Conservation (phyloP, 2,888 invertebrate genomes). For the Drosophila stalkeri region DNA sequence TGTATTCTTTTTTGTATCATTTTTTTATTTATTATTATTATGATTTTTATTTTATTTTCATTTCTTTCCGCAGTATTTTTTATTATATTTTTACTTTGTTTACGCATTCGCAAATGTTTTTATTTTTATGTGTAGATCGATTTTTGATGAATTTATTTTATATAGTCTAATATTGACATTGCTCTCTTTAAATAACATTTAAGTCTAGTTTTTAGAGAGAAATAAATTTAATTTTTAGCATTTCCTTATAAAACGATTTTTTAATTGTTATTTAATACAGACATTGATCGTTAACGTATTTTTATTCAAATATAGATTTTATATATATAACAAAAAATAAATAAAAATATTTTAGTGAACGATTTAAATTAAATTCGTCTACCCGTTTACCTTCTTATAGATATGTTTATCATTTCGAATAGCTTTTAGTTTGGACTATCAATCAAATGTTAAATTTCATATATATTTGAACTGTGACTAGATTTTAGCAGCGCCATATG, state of each 20-base stretch:
- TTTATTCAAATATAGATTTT: not conserved
- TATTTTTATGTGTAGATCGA: not conserved
- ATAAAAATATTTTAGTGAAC: not conserved
- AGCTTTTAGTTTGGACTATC: not conserved
- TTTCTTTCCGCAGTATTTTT: not conserved
- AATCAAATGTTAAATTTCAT: not conserved
- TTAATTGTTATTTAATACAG: constrained; percentile 5
- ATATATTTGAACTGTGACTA: not conserved
- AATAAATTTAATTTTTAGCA: not conserved
- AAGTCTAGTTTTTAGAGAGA: not conserved
- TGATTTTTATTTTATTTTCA: not conserved
- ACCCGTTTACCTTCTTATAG: not conserved
- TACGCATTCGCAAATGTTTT: not conserved
- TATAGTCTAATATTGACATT: not conserved
- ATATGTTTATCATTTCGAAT: not conserved
- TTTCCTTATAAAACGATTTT: not conserved
- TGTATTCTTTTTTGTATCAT: not conserved
- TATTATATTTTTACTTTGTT: not conserved
- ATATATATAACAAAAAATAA: not conserved
- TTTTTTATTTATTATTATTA: not conserved
- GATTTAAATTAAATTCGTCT: not conserved
- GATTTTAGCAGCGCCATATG: not conserved
- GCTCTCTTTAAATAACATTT: not conserved
- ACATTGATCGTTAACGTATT: not conserved
- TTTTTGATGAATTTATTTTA: not conserved